Percentiles rank a stretch among this genome's conserved stretches.
Evolutionary conservation across 2,113 vertebrate genomes (phyloP).

Genomic region (Platichthys flesus): DNA sequence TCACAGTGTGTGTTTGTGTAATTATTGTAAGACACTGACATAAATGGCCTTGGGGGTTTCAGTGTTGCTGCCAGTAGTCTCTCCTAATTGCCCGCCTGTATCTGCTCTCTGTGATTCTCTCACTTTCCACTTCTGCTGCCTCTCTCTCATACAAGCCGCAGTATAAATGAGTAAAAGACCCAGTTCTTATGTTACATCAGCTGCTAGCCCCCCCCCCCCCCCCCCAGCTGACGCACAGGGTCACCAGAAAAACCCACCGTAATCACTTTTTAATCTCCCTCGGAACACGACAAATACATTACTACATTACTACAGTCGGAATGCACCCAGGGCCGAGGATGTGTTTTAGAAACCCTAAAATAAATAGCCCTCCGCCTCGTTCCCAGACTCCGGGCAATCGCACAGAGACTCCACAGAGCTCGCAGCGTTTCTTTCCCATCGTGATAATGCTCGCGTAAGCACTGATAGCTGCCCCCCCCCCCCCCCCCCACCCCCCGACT

Average conservation of each 20-base stretch:
- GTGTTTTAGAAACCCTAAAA: slow-evolving; percentile 33
- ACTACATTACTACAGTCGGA: slow-evolving; percentile 4
- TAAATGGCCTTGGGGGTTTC: slow-evolving; percentile 1
- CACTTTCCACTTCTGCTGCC: slow-evolving; percentile 10
- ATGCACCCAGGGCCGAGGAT: slow-evolving; percentile 13
- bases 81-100: background rate
- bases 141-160: slow-evolving; percentile 6
- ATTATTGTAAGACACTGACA: slow-evolving; percentile 18
- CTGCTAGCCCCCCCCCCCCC: slow-evolving; percentile 10
- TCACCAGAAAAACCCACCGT: slow-evolving; percentile 25
- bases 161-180: slow-evolving; percentile 36
- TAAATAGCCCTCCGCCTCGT: slow-evolving; percentile 36
- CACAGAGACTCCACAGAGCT: slow-evolving; percentile 38
- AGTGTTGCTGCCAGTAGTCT: background rate
- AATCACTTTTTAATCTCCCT: slow-evolving; percentile 50
- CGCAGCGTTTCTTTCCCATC: slow-evolving; percentile 35
- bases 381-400: slow-evolving; percentile 44
- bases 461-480: slow-evolving; percentile 26
- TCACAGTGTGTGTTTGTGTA: slow-evolving; percentile 8
- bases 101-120: slow-evolving; percentile 27
- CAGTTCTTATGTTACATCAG: background rate
- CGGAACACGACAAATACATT: slow-evolving; percentile 42
- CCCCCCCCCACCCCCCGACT: slow-evolving; percentile 6
- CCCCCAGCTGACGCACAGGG: slow-evolving; percentile 22
- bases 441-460: slow-evolving; percentile 26